A percentile compares a stretch with the other conserved stretches of the same genome.
phyloP scores from a whole-genome alignment of 2,113 vertebrate genomes.

The Rhizomys pruinosus region DNA sequence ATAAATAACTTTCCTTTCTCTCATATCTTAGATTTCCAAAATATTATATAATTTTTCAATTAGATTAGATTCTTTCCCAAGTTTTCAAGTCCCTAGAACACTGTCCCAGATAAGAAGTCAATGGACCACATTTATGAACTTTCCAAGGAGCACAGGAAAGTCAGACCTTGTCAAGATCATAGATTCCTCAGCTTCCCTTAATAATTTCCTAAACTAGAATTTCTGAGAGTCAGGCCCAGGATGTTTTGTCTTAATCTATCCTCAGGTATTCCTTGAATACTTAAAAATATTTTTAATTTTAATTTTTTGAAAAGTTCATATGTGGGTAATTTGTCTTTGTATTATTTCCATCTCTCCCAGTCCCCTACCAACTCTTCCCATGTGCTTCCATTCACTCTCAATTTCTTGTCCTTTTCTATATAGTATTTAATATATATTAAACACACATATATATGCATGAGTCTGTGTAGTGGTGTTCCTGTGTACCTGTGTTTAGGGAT shows the following conservation, averaged over 20 bases:
- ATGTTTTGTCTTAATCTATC: not conserved
- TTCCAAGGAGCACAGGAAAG: not conserved
- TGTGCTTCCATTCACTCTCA: too few relatives aligned
- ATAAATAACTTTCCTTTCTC: conserved; percentile 6
- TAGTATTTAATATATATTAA: too few relatives aligned
- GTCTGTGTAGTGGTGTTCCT: too few relatives aligned
- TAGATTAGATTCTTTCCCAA: conserved; percentile 23
- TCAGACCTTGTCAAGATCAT: not conserved
- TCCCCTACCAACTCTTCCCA: not conserved
- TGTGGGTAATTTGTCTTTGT: too few relatives aligned
- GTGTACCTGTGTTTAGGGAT: too few relatives aligned
- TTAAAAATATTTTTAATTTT: too few relatives aligned
- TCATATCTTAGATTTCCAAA: not conserved
- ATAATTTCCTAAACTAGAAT: conserved; percentile 6
- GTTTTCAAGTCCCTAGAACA: conserved; percentile 15
- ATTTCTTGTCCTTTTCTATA: too few relatives aligned
- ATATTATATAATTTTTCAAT: conserved; percentile 22
- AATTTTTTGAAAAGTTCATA: too few relatives aligned
- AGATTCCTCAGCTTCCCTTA: not conserved
- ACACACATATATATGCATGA: too few relatives aligned
- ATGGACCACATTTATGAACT: not conserved
- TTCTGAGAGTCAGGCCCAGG: not conserved
- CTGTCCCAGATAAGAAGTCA: not conserved
- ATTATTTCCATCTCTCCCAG: too few relatives aligned
- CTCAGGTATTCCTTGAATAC: not conserved